Percentiles rank a stretch among this genome's conserved stretches.
These are phyloP conservation scores for Salmo trutta DNA, from an alignment of 2,797 vertebrate species.

Conservation along the genomic window DNA sequence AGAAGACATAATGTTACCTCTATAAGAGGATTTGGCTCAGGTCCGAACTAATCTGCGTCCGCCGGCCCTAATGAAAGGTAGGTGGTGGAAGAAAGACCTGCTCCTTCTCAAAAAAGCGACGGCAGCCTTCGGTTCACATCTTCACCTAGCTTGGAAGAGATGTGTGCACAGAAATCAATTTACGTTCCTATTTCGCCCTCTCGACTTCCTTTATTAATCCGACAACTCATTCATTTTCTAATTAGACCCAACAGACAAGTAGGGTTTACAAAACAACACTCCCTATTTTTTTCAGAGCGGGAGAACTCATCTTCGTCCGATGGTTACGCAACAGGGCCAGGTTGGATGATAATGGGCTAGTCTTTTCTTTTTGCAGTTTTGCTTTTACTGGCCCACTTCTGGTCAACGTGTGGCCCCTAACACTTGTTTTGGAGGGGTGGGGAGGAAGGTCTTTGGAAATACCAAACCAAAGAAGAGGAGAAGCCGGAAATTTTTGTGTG, in stretches of 20 bases:
- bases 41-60: slow-evolving; percentile 12
- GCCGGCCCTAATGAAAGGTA: slow-evolving; percentile 31
- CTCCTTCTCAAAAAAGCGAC: slow-evolving; percentile 39
- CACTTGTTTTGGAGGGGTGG: background rate
- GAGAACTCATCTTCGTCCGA: background rate
- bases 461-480: too few species aligned
- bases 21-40: slow-evolving; percentile 32
- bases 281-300: background rate
- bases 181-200: slow-evolving; percentile 34
- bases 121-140: slow-evolving; percentile 17
- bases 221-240: slow-evolving; percentile 49
- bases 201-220: slow-evolving; percentile 42
- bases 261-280: slow-evolving; percentile 17
- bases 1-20: background rate
- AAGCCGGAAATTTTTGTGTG: too few species aligned
- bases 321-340: background rate
- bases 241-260: slow-evolving; percentile 45
- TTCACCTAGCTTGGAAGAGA: slow-evolving; percentile 25
- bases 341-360: background rate
- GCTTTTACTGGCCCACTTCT: background rate
- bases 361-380: background rate
- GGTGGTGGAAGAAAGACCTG: slow-evolving; percentile 26
- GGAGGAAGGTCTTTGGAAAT: background rate
- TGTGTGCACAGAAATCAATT: slow-evolving; percentile 51
- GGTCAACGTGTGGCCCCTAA: background rate